These are phyloP conservation scores for Cydia strobilella DNA, from an alignment of 1,140 invertebrate species.

Conservation along the genomic window DNA sequence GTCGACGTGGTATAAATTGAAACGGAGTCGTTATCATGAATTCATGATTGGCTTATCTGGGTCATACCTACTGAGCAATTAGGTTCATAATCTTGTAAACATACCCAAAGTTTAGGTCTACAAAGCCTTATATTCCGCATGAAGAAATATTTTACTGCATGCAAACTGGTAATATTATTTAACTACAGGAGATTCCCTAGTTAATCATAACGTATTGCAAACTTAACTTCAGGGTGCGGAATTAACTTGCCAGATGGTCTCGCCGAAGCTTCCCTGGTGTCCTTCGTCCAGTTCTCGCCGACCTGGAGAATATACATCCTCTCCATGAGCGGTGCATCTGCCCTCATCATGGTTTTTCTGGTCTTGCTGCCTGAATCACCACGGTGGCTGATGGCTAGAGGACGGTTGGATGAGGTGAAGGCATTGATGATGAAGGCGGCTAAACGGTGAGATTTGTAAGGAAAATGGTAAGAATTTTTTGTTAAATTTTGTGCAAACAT, in stretches of 20 bases:
- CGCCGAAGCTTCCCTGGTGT: constrained; percentile 42
- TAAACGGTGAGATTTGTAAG: constrained; percentile 45
- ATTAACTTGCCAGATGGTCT: constrained; percentile 49
- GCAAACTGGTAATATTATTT: no score
- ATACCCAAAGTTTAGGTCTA: no score
- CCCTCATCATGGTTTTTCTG: constrained; percentile 45
- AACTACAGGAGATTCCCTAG: background rate
- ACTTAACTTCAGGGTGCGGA: constrained; percentile 21
- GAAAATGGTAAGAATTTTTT: background rate
- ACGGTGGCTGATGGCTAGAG: constrained; percentile 56
- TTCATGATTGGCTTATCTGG: no score
- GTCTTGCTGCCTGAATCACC: constrained; percentile 56
- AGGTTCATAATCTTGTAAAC: no score
- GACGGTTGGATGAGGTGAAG: constrained; percentile 46
- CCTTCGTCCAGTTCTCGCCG: constrained; percentile 51
- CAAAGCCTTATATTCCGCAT: no score
- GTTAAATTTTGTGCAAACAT: background rate
- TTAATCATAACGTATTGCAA: background rate
- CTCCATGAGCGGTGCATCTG: constrained; percentile 39
- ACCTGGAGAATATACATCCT: constrained; percentile 51
- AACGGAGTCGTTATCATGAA: no score
- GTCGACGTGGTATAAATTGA: no score
- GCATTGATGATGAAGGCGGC: constrained; percentile 51
- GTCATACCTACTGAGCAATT: no score
- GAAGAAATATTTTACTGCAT: no score